Conservation (phyloP, 2,888 invertebrate species). For the Xanthostigma xanthostigma region DNA sequence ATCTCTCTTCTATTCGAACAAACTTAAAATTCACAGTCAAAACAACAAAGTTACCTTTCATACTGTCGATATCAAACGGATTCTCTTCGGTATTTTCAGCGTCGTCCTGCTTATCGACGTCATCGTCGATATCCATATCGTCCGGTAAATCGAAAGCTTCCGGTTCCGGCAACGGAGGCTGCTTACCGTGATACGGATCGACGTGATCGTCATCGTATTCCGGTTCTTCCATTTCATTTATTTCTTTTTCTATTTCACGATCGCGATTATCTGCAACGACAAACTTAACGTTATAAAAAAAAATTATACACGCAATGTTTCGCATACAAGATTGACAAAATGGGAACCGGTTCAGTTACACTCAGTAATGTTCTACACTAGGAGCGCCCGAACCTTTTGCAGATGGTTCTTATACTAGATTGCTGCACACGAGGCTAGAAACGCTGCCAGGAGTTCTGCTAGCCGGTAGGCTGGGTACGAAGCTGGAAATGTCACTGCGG, state of each 20-base stretch:
- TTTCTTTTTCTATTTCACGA: slow-evolving; percentile 40
- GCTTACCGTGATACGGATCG: slow-evolving; percentile 70
- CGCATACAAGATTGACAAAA: background rate
- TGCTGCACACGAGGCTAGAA: no score
- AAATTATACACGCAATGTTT: background rate
- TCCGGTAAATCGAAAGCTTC: slow-evolving; percentile 82
- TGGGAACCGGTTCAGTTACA: slow-evolving; percentile 3
- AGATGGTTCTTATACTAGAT: no score
- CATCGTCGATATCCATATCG: slow-evolving; percentile 67
- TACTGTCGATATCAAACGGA: slow-evolving; percentile 73
- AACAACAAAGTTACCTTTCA: slow-evolving; percentile 38
- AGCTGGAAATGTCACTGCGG: no score
- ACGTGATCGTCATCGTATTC: slow-evolving; percentile 66
- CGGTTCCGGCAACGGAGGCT: slow-evolving; percentile 62
- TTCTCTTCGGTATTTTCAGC: slow-evolving; percentile 53
- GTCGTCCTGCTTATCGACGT: slow-evolving; percentile 42
- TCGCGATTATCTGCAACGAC: slow-evolving; percentile 8
- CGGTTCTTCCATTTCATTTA: slow-evolving; percentile 71
- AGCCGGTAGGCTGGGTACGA: no score
- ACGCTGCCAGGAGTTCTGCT: no score
- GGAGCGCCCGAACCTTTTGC: no score
- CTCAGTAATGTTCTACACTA: slow-evolving; percentile 11
- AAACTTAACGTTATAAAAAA: background rate
- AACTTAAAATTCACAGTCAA: no score
- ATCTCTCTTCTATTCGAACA: slow-evolving; percentile 17